Evolutionary conservation across 2,888 invertebrate species (phyloP), one percentile per base, ranked within the genome.

Genomic region (Dryomyza anilis): DNA sequence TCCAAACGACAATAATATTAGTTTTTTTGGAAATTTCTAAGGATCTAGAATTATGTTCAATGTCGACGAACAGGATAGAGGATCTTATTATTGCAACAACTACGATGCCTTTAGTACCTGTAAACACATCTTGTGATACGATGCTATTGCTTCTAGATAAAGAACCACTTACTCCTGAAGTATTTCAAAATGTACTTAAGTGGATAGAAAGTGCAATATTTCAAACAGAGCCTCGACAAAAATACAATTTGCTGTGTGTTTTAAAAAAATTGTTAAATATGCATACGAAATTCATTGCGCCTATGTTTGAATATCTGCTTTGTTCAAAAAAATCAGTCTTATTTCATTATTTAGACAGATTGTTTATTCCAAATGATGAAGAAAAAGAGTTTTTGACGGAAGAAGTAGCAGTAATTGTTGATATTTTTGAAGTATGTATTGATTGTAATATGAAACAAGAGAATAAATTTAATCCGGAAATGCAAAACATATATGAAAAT

Each of bases 131-230:
- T n/a, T n/a, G n/a, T n/a, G n/a, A n/a, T n/a, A n/a, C n/a, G n/a
- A n/a, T n/a, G n/a, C n/a, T n/a, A n/a, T n/a, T n/a, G n/a, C n/a
- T n/a, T n/a, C n/a, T n/a, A n/a, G n/a, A n/a, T n/a, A n/a, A n/a
- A n/a, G n/a, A n/a, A n/a, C n/a, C n/a, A n/a, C n/a, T n/a, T n/a
- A n/a, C n/a, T n/a, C n/a, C n/a, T n/a, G n/a, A 7, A 3, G 23
- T 19, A 39, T 39, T 60, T 10, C 25, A 50, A 36, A 5, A 3
- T 2, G 12, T 60, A 1, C 1, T 52, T 16, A 23, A 4, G 12
- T 60, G 60, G 60, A n/a, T 50, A 12, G n/a, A 60, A 60, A 21
- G 2, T 23, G 16, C 50, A 39, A n/a, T 52, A 16, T 1, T n/a
- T 7, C 3, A 6, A 30, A 46, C 16, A 36, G 1, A 50, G 16